Evolutionary conservation across 2,797 vertebrate genomes (phyloP).

Genomic region (Danio choprae): DNA sequence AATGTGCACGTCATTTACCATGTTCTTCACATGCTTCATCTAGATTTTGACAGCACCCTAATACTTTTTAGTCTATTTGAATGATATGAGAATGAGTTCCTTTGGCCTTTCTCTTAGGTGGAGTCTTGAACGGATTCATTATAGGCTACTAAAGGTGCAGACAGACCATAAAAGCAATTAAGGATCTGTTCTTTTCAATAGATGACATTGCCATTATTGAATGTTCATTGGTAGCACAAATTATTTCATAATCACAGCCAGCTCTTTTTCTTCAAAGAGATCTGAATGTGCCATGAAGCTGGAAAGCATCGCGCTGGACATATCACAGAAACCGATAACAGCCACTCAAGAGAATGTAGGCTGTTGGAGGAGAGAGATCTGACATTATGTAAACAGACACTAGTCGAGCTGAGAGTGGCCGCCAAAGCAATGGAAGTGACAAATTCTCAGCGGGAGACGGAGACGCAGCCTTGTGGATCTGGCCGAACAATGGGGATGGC

Average conservation of each 20-base stretch:
- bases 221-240: constrained; percentile 28
- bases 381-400: constrained; percentile 57
- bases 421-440: constrained; percentile 64
- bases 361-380: constrained; percentile 37
- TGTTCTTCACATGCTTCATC: background rate
- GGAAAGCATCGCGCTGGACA: background rate
- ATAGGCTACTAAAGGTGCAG: constrained; percentile 30
- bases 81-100: background rate
- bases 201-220: constrained; percentile 10
- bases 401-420: constrained; percentile 53
- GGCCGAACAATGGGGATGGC: constrained; percentile 59
- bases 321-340: constrained; percentile 27
- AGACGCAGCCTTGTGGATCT: constrained; percentile 59
- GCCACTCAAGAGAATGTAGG: constrained; percentile 41
- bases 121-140: constrained; percentile 20
- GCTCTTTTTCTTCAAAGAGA: background rate
- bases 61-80: constrained; percentile 1
- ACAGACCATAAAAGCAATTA: constrained; percentile 30
- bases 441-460: constrained; percentile 58
- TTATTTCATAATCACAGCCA: constrained; percentile 16
- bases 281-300: background rate
- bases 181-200: constrained; percentile 14
- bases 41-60: background rate
- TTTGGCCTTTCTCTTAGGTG: constrained; percentile 6
- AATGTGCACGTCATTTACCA: constrained; percentile 46